Percentiles rank a stretch among this genome's conserved stretches.
Evolutionary conservation across 2,113 vertebrate species (phyloP).

Genomic region (Sylvietta virens): DNA sequence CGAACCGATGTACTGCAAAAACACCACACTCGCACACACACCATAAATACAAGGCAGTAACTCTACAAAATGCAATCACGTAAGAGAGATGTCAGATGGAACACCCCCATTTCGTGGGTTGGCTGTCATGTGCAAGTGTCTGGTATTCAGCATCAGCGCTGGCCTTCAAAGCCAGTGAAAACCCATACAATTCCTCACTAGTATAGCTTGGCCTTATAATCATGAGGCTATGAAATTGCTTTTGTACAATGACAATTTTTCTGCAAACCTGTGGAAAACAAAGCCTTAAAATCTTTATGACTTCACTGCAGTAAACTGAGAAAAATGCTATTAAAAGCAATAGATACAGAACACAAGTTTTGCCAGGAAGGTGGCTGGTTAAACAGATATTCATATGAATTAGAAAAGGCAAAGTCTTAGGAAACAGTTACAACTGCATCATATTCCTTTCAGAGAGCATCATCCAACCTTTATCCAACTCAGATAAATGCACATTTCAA

Average conservation of each 20-base stretch:
- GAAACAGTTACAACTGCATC: background rate
- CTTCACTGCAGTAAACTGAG: background rate
- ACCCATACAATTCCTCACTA: background rate
- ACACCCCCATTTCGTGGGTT: background rate
- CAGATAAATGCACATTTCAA: background rate
- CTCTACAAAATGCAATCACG: background rate
- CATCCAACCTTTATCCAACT: background rate
- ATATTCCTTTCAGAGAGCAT: background rate
- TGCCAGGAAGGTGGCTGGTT: background rate
- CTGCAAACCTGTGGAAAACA: background rate
- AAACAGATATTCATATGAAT: background rate
- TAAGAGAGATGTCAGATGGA: background rate
- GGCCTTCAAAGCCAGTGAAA: background rate
- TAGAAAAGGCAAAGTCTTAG: background rate
- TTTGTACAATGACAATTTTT: background rate
- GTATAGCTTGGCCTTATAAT: background rate
- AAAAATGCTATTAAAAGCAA: background rate
- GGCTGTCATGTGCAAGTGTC: background rate
- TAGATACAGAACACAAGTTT: background rate
- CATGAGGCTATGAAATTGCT: background rate
- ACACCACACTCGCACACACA: accelerated
- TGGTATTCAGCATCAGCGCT: accelerated
- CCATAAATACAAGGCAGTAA: background rate
- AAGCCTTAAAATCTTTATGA: background rate
- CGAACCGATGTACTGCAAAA: accelerated